A percentile compares a stretch with the other conserved stretches of the same genome.
Evolutionary conservation across 2,888 invertebrate species (phyloP).

Genomic region (Sinhomidia bicolor): DNA sequence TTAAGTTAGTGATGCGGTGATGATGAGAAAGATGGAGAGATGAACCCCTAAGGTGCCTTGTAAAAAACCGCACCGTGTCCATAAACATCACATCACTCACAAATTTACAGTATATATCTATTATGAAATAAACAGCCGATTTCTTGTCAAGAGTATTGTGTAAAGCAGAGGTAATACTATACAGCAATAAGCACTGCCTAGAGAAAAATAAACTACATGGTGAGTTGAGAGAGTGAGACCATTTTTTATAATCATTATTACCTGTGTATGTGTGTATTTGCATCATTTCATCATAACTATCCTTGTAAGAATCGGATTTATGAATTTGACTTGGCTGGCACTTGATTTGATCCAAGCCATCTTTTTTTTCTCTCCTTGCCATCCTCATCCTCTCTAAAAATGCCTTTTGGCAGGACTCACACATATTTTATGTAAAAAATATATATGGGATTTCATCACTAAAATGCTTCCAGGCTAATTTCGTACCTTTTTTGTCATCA

Average conservation of each 20-base stretch:
- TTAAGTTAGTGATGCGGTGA: conserved; percentile 12
- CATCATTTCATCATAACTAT: neutral
- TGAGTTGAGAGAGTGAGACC: neutral
- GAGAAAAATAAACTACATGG: neutral
- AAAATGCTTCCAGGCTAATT: conserved; percentile 66
- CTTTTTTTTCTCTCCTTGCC: neutral
- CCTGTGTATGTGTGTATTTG: conserved; percentile 29
- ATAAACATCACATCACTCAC: conserved; percentile 34
- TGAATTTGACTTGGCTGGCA: neutral
- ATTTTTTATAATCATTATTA: conserved; percentile 26
- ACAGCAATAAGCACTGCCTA: conserved; percentile 28
- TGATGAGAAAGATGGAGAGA: conserved; percentile 25
- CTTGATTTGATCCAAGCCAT: neutral
- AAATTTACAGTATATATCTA: neutral
- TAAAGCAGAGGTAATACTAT: conserved; percentile 32
- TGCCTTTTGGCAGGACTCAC: conserved; percentile 45
- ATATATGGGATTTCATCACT: conserved; percentile 68
- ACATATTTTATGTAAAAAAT: conserved; percentile 64
- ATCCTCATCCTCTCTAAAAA: conserved; percentile 18
- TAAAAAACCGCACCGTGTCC: conserved; percentile 32
- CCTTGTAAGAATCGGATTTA: neutral
- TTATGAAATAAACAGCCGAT: conserved; percentile 43
- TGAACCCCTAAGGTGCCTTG: conserved; percentile 62
- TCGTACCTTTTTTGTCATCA: conserved; percentile 68
- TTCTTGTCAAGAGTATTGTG: conserved; percentile 6